Evolutionary conservation across 2,888 invertebrate genomes (phyloP), one percentile per base, ranked within the genome.

Genomic region (Pyralis farinalis): DNA sequence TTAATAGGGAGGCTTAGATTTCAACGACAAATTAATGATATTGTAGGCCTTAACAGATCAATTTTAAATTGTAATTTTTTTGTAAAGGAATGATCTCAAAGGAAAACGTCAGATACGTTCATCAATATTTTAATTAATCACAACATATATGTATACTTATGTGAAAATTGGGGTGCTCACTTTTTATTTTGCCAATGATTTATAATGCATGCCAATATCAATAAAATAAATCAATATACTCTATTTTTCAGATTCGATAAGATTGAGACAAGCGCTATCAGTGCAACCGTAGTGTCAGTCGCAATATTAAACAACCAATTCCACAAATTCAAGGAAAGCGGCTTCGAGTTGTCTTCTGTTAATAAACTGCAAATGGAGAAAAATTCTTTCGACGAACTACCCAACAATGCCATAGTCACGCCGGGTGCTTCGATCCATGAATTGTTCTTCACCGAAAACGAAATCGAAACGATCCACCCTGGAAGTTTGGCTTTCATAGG

Each of bases 291-390:
- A 2, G 93, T 92, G 3, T 88, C 86, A 3, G 91, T 92, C 3
- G 81, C 83, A 16, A 90, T 94, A 40, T 71, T 84, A 44, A 89
- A 92, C 63, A 93, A 92, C 69, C 88, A 90, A 55, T 93, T 95
- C 54, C 82, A 88, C 38, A 79, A 73, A 34, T 86, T 95, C 28
- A 84, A 86, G 40, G 77, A 87, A 7, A 83, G 81, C 40, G 92
- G 93, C n/a, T 90, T 95, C 40, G 86, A 89, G 12, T 71, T 95
- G n/a, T 87, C 91, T 27, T 90, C 92, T 6, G 94, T 93, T 92
- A 93, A 92, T 61, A 90, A 80, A 54, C 81, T 94, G 20, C 71
- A 76, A 34, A 90, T 95, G 56, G 91, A 92, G 51, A 84, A 91
- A 55, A 95, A 94, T 65, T 89, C 91, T 7, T 94, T 95, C 63